Percentiles rank a stretch among this genome's conserved stretches.
Evolutionary conservation across 2,113 vertebrate species (phyloP).

Genomic region (Meriones unguiculatus): DNA sequence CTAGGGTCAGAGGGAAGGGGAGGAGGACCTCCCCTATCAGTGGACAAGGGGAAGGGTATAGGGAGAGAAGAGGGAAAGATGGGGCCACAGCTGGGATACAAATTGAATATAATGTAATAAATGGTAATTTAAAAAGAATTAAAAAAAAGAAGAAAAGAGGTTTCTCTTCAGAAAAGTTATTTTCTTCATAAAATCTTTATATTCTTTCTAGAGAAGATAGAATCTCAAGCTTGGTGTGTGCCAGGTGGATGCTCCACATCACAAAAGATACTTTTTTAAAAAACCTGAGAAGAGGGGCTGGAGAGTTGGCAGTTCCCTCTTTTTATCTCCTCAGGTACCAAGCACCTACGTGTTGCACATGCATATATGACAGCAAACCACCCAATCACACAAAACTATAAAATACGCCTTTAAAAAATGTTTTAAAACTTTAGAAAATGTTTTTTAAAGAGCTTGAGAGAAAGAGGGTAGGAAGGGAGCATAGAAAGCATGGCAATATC

Average conservation of each 20-base stretch:
- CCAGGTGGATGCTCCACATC: not conserved
- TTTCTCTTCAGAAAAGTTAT: conserved; percentile 27
- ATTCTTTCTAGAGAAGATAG: not conserved
- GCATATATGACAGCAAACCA: too few relatives aligned
- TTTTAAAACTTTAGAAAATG: not conserved
- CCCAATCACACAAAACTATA: not conserved
- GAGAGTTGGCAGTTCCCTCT: too few relatives aligned
- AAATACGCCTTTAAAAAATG: not conserved
- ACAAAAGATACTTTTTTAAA: not conserved
- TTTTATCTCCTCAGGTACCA: too few relatives aligned
- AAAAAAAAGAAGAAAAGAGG: not conserved
- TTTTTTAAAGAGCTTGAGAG: not conserved
- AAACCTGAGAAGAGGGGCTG: not conserved
- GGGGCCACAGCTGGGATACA: too few relatives aligned
- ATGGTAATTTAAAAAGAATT: too few relatives aligned
- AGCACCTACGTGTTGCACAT: too few relatives aligned
- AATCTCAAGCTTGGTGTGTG: not conserved
- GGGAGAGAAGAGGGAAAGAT: too few relatives aligned
- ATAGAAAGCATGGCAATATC: not conserved
- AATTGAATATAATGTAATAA: too few relatives aligned
- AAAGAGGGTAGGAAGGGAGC: not conserved
- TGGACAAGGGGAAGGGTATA: too few relatives aligned
- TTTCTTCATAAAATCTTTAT: conserved; percentile 30
- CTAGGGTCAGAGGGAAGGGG: too few relatives aligned
- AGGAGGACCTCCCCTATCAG: too few relatives aligned